Percentiles rank a stretch among this genome's conserved stretches.
phyloP scores from a whole-genome alignment of 2,888 invertebrate genomes.

The Ophion obscuratus region DNA sequence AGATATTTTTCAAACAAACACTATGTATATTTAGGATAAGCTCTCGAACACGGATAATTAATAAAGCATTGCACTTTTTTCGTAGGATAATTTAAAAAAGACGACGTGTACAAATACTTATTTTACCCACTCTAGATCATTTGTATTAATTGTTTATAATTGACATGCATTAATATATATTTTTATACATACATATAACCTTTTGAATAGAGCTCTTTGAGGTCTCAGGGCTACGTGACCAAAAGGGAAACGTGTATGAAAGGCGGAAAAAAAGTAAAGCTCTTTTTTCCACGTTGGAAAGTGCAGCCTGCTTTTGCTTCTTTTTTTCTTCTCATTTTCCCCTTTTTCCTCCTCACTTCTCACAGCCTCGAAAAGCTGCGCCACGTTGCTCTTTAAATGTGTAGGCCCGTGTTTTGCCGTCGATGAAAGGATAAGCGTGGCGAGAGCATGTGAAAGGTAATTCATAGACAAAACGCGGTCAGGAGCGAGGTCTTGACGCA shows the following conservation, averaged over 20 bases:
- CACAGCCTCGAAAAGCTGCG: slow-evolving; percentile 40
- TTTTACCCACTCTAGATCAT: background rate
- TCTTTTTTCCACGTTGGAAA: slow-evolving; percentile 22
- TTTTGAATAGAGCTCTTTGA: slow-evolving; percentile 6
- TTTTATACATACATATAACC: background rate
- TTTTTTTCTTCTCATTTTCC: slow-evolving; percentile 13
- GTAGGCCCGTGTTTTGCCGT: slow-evolving; percentile 30
- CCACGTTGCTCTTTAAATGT: slow-evolving; percentile 3
- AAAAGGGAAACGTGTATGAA: slow-evolving; percentile 47
- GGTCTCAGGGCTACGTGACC: slow-evolving; percentile 25
- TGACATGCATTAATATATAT: too few species aligned
- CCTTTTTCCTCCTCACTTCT: slow-evolving; percentile 56
- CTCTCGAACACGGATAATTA: too few species aligned
- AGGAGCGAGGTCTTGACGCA: slow-evolving; percentile 43
- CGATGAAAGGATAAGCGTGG: slow-evolving; percentile 64
- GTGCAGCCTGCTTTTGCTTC: background rate
- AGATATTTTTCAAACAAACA: too few species aligned
- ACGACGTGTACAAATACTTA: too few species aligned
- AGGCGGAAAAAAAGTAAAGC: slow-evolving; percentile 20
- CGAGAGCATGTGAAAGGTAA: slow-evolving; percentile 55
- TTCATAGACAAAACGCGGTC: slow-evolving; percentile 66
- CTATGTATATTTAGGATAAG: too few species aligned
- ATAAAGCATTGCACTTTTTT: too few species aligned
- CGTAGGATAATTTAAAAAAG: too few species aligned
- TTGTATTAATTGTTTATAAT: background rate